Conservation (phyloP, 2,888 invertebrate genomes). For the Ferdinandea cuprea region DNA sequence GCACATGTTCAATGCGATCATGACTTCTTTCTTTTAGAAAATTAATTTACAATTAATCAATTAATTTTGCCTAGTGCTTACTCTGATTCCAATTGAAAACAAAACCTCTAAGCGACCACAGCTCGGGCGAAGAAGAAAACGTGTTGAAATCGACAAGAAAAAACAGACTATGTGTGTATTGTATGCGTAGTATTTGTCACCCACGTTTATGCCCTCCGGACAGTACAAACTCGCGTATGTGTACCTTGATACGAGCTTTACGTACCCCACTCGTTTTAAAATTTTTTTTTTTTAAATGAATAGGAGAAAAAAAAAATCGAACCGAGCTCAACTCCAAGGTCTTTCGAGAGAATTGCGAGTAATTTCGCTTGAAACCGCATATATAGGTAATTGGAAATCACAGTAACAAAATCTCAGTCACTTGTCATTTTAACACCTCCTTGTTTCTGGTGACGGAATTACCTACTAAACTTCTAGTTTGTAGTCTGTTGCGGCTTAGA, state of each 20-base stretch:
- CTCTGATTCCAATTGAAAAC: not conserved
- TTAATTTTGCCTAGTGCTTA: not conserved
- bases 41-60: slow-evolving; percentile 1
- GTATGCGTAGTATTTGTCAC: slow-evolving; percentile 42
- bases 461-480: slow-evolving; percentile 20
- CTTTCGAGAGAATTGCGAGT: slow-evolving; percentile 14
- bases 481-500: not conserved
- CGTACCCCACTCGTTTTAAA: slow-evolving; percentile 30
- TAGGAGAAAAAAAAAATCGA: not conserved
- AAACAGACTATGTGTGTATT: not conserved
- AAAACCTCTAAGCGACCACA: not conserved
- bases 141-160: slow-evolving; percentile 46
- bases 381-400: slow-evolving; percentile 56
- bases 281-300: slow-evolving; percentile 5
- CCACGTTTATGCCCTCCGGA: slow-evolving; percentile 62
- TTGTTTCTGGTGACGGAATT: slow-evolving; percentile 40
- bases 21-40: too few species aligned
- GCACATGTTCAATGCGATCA: slow-evolving; percentile 10
- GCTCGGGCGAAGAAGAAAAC: slow-evolving; percentile 2
- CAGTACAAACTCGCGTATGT: not conserved
- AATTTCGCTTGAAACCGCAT: slow-evolving; percentile 37
- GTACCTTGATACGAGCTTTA: slow-evolving; percentile 12
- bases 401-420: slow-evolving; percentile 31
- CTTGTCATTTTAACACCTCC: slow-evolving; percentile 62
- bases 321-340: slow-evolving; percentile 41